Base-by-base conservation (phyloP, 2,797 vertebrate species). In the Protonibea diacanthus region DNA sequence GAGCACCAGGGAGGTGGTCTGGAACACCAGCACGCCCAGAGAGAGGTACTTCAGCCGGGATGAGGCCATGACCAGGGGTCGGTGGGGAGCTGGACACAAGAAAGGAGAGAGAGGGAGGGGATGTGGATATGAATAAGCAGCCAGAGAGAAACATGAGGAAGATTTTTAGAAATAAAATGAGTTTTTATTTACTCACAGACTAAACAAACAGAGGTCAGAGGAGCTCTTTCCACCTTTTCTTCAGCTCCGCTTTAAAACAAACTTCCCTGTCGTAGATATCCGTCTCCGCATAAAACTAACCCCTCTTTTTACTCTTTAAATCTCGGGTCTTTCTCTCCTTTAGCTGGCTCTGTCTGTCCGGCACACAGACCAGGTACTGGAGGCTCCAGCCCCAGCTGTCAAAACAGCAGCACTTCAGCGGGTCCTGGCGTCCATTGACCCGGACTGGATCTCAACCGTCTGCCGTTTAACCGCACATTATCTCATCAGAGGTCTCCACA, bases 1-100 rank as follows among this genome's bases (percentile, higher is more conserved):
- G 84, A 99, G 94, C 78, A 99, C 98, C 93, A 99, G 95, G 67
- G 97, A 97, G 20, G 98, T 99, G 78, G 98, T 99, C 95, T 99
- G 98, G 91, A 99, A 97, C 79, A 99, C 98, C 94, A 99, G 94
- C 91, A 99, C 97, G 56, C 97, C 96, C 93, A 99, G 93, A 60
- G 98, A 99, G 77, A 99, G 93, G 94, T 99, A 99, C 89, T 99
- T 99, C 73, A 99, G 93, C 88, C 94, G 96, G 83, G 95, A n/a
- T 6, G 96, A 97, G 91, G 94, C 92, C 95, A 95, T 96, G 79
- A 6, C 51, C 42, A 18, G 63, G 0, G 40, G 13, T 64, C 38
- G 52, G 42, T 45, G 27, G 23, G 49, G 14, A 5, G 42, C 74
- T 86, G 72, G 53, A 17, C 11, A 47, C 21, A 49, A 4, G 29